These are phyloP conservation scores for Apodemia duryi DNA, from an alignment of 2,888 invertebrate genomes.

Conservation along the genomic window DNA sequence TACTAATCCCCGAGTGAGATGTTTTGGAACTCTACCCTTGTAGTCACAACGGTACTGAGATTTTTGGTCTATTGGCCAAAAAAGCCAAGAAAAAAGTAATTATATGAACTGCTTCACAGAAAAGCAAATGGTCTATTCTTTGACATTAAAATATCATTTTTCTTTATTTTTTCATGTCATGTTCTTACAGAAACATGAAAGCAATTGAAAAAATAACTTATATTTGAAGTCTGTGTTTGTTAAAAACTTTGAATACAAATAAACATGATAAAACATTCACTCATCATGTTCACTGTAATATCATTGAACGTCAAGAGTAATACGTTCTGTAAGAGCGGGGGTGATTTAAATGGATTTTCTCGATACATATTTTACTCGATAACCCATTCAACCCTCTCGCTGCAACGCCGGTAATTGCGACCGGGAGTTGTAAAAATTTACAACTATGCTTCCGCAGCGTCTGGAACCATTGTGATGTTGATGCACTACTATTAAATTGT, in stretches of 20 bases:
- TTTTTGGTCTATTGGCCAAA: too few species aligned
- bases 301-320: neutral
- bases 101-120: too few species aligned
- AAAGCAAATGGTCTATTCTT: too few species aligned
- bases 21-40: too few species aligned
- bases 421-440: conserved; percentile 72
- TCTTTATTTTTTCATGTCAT: too few species aligned
- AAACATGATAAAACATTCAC: neutral
- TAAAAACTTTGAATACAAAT: neutral
- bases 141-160: too few species aligned
- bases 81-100: too few species aligned
- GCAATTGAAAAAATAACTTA: too few species aligned
- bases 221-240: too few species aligned
- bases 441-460: conserved; percentile 63
- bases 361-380: conserved; percentile 26
- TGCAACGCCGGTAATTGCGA: conserved; percentile 47
- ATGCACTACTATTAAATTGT: conserved; percentile 51
- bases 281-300: neutral
- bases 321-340: conserved; percentile 21
- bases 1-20: too few species aligned
- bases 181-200: too few species aligned
- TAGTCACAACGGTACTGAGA: too few species aligned
- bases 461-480: conserved; percentile 64
- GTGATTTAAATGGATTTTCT: conserved; percentile 26
- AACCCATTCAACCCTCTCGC: conserved; percentile 39